Percentiles rank a stretch among this genome's conserved stretches.
Conservation (phyloP, 2,888 invertebrate species). For the Argyresthia albistria region DNA sequence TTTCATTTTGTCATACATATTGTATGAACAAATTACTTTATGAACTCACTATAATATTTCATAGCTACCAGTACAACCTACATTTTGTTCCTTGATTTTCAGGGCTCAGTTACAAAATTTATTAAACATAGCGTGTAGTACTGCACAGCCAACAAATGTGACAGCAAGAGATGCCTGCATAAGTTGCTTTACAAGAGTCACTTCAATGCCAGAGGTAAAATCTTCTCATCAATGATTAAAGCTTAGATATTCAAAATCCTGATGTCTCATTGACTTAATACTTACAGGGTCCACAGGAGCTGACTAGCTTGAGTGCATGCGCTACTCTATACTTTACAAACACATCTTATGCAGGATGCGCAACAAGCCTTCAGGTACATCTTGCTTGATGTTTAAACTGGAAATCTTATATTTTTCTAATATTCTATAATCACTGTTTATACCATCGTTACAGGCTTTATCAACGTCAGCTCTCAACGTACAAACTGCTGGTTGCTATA, state of each 20-base stretch:
- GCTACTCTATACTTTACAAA: slow-evolving; percentile 66
- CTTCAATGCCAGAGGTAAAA: slow-evolving; percentile 54
- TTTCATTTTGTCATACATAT: no score
- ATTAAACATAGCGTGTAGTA: slow-evolving; percentile 75
- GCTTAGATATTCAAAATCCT: neutral
- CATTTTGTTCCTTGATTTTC: slow-evolving; percentile 15
- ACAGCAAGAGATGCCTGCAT: slow-evolving; percentile 75
- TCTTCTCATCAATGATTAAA: neutral
- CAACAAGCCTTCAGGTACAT: slow-evolving; percentile 62
- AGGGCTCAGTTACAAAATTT: slow-evolving; percentile 61
- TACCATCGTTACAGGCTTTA: slow-evolving; percentile 31
- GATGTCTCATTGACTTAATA: slow-evolving; percentile 8
- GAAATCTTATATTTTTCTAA: neutral
- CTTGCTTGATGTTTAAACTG: slow-evolving; percentile 11
- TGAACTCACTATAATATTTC: no score
- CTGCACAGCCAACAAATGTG: slow-evolving; percentile 73
- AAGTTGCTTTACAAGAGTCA: slow-evolving; percentile 74
- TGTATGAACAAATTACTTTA: no score
- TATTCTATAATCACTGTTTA: neutral
- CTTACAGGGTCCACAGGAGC: slow-evolving; percentile 65
- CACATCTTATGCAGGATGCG: slow-evolving; percentile 64
- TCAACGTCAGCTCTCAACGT: slow-evolving; percentile 59
- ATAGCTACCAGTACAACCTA: no score
- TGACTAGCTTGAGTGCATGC: slow-evolving; percentile 64
- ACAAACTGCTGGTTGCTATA: slow-evolving; percentile 64